Evolutionary conservation across 2,888 invertebrate species (phyloP).

Genomic region (Lomographa bimaculata): DNA sequence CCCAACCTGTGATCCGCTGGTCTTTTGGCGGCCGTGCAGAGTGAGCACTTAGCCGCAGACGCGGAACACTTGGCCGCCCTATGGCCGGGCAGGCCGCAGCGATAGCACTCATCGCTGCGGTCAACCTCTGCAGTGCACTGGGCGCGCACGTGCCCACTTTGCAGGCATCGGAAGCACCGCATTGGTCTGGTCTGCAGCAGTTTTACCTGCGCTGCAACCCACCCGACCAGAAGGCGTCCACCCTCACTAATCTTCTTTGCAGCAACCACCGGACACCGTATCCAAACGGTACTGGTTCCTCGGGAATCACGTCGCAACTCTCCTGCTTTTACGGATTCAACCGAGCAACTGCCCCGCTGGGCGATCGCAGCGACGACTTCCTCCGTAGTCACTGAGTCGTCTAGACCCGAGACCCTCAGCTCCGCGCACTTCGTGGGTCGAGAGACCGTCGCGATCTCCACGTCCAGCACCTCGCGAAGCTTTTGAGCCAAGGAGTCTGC

Average conservation of each 20-base stretch:
- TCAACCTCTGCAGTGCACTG: conserved; percentile 7
- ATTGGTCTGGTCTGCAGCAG: conserved; percentile 14
- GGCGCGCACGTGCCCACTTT: conserved; percentile 21
- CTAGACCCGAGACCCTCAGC: conserved; percentile 24
- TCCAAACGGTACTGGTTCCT: conserved; percentile 1
- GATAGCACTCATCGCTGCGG: conserved; percentile 21
- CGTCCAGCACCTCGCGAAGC: conserved; percentile 9
- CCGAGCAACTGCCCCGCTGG: conserved; percentile 5
- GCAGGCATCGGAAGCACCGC: conserved; percentile 28
- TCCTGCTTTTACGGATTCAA: conserved; percentile 2
- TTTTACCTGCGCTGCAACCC: conserved; percentile 20
- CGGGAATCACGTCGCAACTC: neutral
- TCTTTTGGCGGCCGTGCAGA: neutral
- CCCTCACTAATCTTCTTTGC: conserved; percentile 1
- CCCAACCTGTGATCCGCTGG: conserved; percentile 5
- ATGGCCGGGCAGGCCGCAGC: conserved; percentile 8
- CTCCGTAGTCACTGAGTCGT: conserved; percentile 21
- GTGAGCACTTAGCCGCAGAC: neutral
- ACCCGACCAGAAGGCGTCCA: conserved; percentile 23
- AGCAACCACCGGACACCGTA: conserved; percentile 9
- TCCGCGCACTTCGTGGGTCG: conserved; percentile 21
- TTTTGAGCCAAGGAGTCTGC: conserved; percentile 21
- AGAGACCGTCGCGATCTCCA: conserved; percentile 4
- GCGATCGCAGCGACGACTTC: conserved; percentile 20
- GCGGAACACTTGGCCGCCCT: neutral